phyloP scores from a whole-genome alignment of 1,140 invertebrate species.

The Muscidifurax raptorellus region DNA sequence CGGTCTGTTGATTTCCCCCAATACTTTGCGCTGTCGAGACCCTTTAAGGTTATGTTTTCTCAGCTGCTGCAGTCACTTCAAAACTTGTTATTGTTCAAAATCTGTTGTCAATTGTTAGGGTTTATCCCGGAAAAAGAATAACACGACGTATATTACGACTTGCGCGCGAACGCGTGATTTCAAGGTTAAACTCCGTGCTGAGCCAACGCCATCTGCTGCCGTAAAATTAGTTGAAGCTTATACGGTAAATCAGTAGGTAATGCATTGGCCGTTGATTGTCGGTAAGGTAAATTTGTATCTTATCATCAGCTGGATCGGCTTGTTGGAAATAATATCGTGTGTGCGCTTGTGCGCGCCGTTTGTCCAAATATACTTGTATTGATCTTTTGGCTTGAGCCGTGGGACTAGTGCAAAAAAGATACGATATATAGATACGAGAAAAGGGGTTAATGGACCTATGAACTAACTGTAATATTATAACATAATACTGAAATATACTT shows the following conservation, averaged over 20 bases:
- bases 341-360: background rate
- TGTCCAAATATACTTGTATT: background rate
- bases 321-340: background rate
- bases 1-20: background rate
- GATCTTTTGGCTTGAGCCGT: background rate
- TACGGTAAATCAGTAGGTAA: too few species aligned
- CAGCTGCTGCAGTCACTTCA: background rate
- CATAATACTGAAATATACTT: too few species aligned
- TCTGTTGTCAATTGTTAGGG: background rate
- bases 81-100: conserved; percentile 4
- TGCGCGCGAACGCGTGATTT: conserved; percentile 22
- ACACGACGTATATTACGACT: background rate
- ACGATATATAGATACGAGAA: background rate
- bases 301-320: background rate
- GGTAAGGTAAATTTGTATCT: background rate
- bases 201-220: background rate
- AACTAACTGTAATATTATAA: background rate
- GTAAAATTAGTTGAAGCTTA: background rate
- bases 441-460: conserved; percentile 12
- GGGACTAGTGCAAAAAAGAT: background rate
- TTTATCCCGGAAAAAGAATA: conserved; percentile 32
- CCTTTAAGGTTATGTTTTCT: background rate
- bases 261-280: background rate
- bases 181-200: conserved; percentile 30
- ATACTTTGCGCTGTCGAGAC: too few species aligned